Base-by-base conservation (phyloP, 1,140 invertebrate genomes). In the Cydia strobilella region DNA sequence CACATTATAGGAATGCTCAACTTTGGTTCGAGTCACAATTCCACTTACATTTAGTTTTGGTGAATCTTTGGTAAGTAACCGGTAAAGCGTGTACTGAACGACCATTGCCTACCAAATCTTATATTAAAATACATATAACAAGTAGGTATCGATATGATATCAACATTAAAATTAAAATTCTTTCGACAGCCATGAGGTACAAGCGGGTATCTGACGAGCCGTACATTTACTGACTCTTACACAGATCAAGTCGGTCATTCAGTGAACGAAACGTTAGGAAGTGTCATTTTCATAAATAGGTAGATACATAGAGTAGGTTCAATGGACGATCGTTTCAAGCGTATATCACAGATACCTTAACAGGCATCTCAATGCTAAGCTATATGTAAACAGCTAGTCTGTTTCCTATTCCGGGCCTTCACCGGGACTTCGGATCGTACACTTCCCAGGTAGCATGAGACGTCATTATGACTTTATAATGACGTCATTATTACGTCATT, bases 251-350 rank as follows among this genome's bases (percentile, higher is more conserved):
- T 63, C 23, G 63, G 65, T 69, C 65, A 69, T 69, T 69, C 65
- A 69, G 65, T 35, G 31, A 69, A 31, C n/a, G 65, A 69, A 69
- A 69, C 65, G 27, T 42, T 18, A 35, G 65, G 31, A 39, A 69
- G 25, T 69, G 27, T 35, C 27, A 63, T 74, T 66, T 23, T 74
- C 18, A 25, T 65, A 42, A 63, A 74, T 69, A 42, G 65, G 42
- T 69, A 42, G 65, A 69, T 69, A 69, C 65, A 39, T 69, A 69
- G 65, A 69, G 73, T 81, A 86, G 84, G 86, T 86, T 87, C 80
- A 89, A 87, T 91, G 90, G 90, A 92, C 90, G 90, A 90, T 90
- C 80, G 80, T 86, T 89, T 87, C 82, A 92, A 92, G 90, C 90
- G 90, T 92, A 91, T 91, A 90, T 91, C 88, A 91, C 88, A 89